Evolutionary conservation across 2,888 invertebrate genomes (phyloP), one percentile per base, ranked within the genome.

Genomic region (Drosophila longiperda): DNA sequence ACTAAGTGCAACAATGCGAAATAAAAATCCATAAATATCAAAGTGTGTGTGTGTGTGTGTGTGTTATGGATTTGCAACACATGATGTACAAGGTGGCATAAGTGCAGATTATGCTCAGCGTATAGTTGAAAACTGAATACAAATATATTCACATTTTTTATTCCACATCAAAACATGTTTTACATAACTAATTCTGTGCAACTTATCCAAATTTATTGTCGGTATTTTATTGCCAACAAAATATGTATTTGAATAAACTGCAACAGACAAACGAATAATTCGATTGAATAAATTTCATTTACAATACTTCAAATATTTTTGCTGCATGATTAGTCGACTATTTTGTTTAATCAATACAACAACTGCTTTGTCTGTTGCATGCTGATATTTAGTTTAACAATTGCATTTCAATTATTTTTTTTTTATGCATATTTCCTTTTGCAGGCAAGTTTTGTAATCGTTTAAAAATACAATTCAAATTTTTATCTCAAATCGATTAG

Each of bases 1-100:
- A 26, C 60, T 63, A 64, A 73, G 60, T 67, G 73, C 73, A 67
- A 59, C 59, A 20, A 55, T 38, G 73, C 49, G 57, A 66, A 64
- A 70, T 45, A 66, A 49, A 53, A 61, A 61, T 40, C 34, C 54
- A 52, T 45, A 69, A 73, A 68, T 63, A 59, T 42, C 26, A 45
- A 33, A 61, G 54, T 59, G 49, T 60, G 12, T 20, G 3, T 32
- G 12, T 20, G 3, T 29, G 26, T 26, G 54, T 63, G 49, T 60
- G 12, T 20, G 3, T 32, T 38, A 50, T 38, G 60, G 26, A 60
- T 36, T 50, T 36, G 15, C n/a, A 0, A 36, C 26, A 9, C 15
- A 49, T 29, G 26, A n/a, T 20, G 12, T n/a, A 29, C 5, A 29
- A n/a, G 23, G 9, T 1, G 1, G n/a, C 12, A 54, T 17, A 54